Evolutionary conservation across 2,888 invertebrate species (phyloP).

Genomic region (Torymus auratus): DNA sequence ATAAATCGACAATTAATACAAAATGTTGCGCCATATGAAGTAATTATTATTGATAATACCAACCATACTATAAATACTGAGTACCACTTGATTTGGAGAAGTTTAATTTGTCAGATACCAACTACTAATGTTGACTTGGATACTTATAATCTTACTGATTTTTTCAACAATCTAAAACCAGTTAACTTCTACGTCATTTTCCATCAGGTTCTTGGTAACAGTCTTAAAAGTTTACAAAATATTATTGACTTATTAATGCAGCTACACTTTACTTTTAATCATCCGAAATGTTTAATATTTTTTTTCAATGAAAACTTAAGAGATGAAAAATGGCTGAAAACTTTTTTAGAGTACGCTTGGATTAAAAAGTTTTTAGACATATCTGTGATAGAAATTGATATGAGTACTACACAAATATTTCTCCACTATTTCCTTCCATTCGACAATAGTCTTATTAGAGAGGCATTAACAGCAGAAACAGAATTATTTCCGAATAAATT

Average conservation of each 20-base stretch:
- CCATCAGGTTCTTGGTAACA: not conserved
- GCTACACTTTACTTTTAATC: not conserved
- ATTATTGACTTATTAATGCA: constrained; percentile 6
- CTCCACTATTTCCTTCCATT: constrained; percentile 25
- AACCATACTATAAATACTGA: not conserved
- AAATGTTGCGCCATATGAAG: not conserved
- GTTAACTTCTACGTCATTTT: constrained; percentile 5
- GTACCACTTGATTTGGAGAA: not conserved
- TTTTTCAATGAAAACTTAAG: not conserved
- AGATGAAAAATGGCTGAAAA: not conserved
- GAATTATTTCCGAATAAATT: constrained; percentile 25
- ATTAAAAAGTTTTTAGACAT: constrained; percentile 28
- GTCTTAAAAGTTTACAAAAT: not conserved
- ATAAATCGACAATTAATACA: constrained; percentile 1
- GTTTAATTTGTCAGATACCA: not conserved
- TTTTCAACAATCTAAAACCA: not conserved
- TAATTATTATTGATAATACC: not conserved
- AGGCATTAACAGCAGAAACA: not conserved
- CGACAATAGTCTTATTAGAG: not conserved
- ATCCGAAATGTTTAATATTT: constrained; percentile 25
- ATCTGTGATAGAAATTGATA: constrained; percentile 8
- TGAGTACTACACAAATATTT: not conserved
- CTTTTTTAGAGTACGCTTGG: constrained; percentile 11
- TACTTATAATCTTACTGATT: too few species aligned
- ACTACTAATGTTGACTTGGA: not conserved